Base-by-base conservation (phyloP, 2,888 invertebrate species). In the Polydesmus complanatus region DNA sequence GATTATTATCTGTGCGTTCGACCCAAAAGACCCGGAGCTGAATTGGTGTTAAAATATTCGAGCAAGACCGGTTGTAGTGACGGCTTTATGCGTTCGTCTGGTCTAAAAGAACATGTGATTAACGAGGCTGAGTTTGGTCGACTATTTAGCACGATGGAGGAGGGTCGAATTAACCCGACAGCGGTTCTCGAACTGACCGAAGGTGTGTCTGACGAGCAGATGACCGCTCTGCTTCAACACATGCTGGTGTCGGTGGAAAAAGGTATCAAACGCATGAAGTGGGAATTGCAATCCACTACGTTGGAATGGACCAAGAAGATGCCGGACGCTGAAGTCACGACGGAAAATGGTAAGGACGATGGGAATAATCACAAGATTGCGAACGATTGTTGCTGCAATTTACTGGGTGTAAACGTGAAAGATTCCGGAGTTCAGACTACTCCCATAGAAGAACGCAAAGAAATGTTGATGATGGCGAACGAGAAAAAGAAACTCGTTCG, bases 221-320 rank as follows among this genome's bases (percentile, higher is more conserved):
- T 84, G 66, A 81, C 82, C 54, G 79, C 81, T 66, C 77, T 83
- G 66, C 77, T 84, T 66, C 81, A 81, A 70, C 82, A 79, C 69
- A 75, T 84, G 59, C 75, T 84, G 56, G 80, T 84, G 58, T 81
- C 82, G 62, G 83, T 84, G 58, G 84, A 84, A 72, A 80, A 81
- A 63, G 83, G 82, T 66, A 82, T 84, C 69, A 82, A 82, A 69
- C 77, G 83, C 63, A 80, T 84, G 65, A 80, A 80, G 64, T 72
- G 84, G 66, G 83, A 83, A 72, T 48, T 60, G 18, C 54, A 54
- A 27, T 47, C 27, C 25, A 54, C 54, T 18, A 60, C 52, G 14
- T 54, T 27, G 54, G 52, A 60, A 11, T 60, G 54, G 54, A 23
- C 60, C n/a, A 25, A 53, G 27, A 27, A 23, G 23, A 21, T 27